Evolutionary conservation across 2,113 vertebrate species (phyloP), one percentile per base, ranked within the genome.

Genomic region (Esox niger): DNA sequence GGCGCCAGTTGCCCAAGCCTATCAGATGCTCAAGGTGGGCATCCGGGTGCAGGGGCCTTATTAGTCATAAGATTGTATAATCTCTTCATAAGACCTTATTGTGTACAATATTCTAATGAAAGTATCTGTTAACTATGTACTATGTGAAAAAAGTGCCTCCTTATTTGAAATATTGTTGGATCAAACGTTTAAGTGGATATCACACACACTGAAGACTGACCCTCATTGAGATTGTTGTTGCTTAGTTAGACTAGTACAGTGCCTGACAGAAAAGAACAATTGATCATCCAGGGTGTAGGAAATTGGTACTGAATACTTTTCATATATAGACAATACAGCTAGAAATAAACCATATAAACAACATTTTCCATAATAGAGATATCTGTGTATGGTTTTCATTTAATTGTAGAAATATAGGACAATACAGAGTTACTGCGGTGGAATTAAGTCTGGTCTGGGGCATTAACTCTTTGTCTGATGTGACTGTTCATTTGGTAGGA

Each of bases 1-100:
- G 76, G 93, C 94, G 0, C 95, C 95, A 0, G 93, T 98, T 67
- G 90, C 94, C 73, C 95, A 92, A 8, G 95, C 95, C 1, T 97
- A 96, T 86, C 96, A 97, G 79, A 94, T 94, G 10, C 93, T 99
- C 27, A 95, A 96, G 93, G 97, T 98, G 74, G 68, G 80, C 9
- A 11, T 31, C 38, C 17, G 32, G 25, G 15, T 38, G 35, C 6
- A 31, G 0, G 10, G n/a, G 47, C 47, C 13, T 52, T n/a, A 10
- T 4, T 10, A 5, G 20, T 25, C 20, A 6, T 31, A 23, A n/a
- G n/a, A n/a, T n/a, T n/a, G 38, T 17, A 49, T 0, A 25, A 21
- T n/a, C 23, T 46, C 13, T 57, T 23, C 26, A 57, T 70, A 17
- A n/a, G 23, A 8, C 6, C 38, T 43, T 43, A 17, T 43, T 4